Conservation (phyloP, 2,888 invertebrate species). For the Sipha maydis region DNA sequence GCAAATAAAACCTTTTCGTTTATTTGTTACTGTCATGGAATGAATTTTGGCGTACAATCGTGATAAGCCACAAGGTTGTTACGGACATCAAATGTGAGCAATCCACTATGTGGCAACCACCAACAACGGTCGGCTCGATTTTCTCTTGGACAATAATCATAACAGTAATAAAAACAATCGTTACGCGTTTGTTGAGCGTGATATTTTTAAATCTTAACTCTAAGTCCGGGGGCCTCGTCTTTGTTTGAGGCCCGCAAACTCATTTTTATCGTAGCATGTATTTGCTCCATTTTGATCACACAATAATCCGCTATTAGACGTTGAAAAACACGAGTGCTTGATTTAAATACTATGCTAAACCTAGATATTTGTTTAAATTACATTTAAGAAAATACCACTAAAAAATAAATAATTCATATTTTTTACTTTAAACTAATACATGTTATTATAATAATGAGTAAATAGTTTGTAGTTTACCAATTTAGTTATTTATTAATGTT, state of each 20-base stretch:
- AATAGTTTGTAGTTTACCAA: no score
- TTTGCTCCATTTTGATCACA: not conserved
- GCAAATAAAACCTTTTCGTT: not conserved
- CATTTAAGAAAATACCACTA: no score
- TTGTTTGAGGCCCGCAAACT: not conserved
- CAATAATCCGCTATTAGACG: not conserved
- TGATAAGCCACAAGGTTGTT: not conserved
- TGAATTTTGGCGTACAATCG: not conserved
- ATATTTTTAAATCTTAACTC: not conserved
- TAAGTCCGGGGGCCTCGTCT: no score
- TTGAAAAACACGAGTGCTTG: no score
- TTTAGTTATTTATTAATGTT: no score
- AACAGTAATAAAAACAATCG: not conserved
- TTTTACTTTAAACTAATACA: no score
- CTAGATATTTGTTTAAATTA: no score
- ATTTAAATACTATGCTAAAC: no score
- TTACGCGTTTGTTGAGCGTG: not conserved
- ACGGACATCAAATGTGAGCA: not conserved
- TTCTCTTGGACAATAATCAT: not conserved
- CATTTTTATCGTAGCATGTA: not conserved
- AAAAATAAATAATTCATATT: no score
- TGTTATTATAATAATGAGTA: no score
- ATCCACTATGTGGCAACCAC: not conserved
- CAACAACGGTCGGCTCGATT: not conserved
- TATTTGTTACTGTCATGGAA: not conserved